Evolutionary conservation across 2,113 vertebrate genomes (phyloP).

Genomic region (Naja naja): DNA sequence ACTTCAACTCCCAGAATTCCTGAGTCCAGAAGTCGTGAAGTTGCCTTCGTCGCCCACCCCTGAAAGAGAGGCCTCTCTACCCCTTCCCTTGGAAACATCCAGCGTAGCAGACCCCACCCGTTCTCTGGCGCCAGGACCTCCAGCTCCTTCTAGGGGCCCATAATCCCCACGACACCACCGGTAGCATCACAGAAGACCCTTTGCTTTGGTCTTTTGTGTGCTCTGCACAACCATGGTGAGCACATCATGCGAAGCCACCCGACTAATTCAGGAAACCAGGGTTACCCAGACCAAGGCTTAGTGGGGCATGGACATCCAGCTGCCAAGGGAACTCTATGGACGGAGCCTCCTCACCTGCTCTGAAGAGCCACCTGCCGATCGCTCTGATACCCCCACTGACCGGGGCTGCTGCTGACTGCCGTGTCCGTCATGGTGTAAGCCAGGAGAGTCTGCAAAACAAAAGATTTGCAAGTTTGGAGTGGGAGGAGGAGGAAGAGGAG

Average conservation of each 20-base stretch:
- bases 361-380: conserved; percentile 80
- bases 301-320: background rate
- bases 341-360: conserved; percentile 71
- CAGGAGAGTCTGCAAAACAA: background rate
- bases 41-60: background rate
- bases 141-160: background rate
- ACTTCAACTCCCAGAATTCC: background rate
- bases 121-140: background rate
- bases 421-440: conserved; percentile 82
- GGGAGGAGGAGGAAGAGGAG: background rate
- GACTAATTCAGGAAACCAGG: background rate
- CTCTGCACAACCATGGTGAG: background rate
- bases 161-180: accelerated
- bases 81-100: background rate
- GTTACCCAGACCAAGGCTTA: background rate
- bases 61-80: background rate
- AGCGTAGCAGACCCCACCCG: background rate
- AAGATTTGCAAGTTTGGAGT: background rate
- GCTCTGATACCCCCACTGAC: conserved; percentile 81
- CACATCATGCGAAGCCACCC: background rate
- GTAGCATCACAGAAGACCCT: background rate
- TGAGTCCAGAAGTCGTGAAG: background rate
- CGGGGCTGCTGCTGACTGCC: conserved; percentile 79
- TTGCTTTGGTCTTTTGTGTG: background rate
- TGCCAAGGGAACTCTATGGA: background rate